Conservation (phyloP, 2,113 vertebrate species). For the Antigone vipio region DNA sequence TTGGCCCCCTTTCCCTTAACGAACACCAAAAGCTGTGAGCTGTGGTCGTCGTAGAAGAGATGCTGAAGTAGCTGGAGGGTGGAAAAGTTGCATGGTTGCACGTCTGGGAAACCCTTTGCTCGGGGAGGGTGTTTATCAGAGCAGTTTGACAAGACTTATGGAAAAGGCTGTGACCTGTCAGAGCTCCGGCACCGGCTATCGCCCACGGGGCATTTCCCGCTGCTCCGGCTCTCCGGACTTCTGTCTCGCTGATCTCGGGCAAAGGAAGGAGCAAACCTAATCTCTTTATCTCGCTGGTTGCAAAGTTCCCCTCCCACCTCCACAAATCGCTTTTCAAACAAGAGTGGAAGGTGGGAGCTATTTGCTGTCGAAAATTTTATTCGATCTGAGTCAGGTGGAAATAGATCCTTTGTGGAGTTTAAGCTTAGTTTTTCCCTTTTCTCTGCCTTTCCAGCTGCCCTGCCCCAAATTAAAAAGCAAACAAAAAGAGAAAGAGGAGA, state of each 20-base stretch:
- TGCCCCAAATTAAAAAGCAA: neutral
- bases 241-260: neutral
- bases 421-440: neutral
- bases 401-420: neutral
- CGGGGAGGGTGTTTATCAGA: neutral
- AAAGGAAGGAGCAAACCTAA: neutral
- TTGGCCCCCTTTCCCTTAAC: neutral
- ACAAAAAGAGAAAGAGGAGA: neutral
- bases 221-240: neutral
- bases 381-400: neutral
- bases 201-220: neutral
- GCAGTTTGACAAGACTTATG: neutral
- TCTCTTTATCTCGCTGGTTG: neutral
- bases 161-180: constrained; percentile 14
- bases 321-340: neutral
- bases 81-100: neutral
- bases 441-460: neutral
- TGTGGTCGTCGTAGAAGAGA: neutral
- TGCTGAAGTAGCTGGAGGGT: neutral
- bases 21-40: neutral
- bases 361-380: neutral
- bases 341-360: neutral
- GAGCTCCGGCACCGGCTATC: neutral
- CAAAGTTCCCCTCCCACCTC: neutral
- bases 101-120: neutral